Conservation (phyloP, 64 coral and sea anemone genomes). For the Actinia equina region DNA sequence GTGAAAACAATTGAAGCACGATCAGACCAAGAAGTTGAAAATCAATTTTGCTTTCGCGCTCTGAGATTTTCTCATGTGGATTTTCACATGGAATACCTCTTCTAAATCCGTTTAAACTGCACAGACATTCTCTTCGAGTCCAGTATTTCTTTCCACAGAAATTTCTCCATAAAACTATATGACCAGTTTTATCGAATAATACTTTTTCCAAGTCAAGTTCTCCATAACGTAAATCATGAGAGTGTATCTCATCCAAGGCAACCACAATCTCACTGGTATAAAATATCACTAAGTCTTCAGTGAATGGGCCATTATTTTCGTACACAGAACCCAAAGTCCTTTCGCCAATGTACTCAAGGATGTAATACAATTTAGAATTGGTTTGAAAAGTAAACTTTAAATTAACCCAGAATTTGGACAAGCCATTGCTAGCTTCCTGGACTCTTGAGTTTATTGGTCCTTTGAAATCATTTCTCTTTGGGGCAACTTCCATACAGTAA, state of each 20-base stretch:
- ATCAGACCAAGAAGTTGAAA: conserved; percentile 52
- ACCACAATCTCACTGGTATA: conserved; percentile 62
- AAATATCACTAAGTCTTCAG: conserved; percentile 25
- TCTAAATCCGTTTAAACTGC: conserved; percentile 37
- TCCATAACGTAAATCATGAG: conserved; percentile 47
- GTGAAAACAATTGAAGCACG: conserved; percentile 48
- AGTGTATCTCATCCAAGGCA: conserved; percentile 78
- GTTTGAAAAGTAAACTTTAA: conserved; percentile 82
- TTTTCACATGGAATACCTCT: conserved; percentile 60
- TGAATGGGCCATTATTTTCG: conserved; percentile 28
- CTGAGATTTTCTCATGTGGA: conserved; percentile 17
- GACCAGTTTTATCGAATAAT: conserved; percentile 54
- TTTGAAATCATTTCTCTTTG: background rate
- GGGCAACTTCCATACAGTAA: conserved; percentile 70
- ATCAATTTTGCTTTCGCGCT: conserved; percentile 47
- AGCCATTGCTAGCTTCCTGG: conserved; percentile 11
- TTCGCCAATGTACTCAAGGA: conserved; percentile 66
- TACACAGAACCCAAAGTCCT: conserved; percentile 20
- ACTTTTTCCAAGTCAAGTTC: conserved; percentile 72
- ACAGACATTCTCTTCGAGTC: conserved; percentile 68
- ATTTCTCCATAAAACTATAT: conserved; percentile 67
- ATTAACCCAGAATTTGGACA: conserved; percentile 66
- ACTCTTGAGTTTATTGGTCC: conserved; percentile 43
- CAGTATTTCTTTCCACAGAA: conserved; percentile 90
- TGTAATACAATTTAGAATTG: conserved; percentile 81